Conservation (phyloP, 1,140 invertebrate genomes). For the Kradibia gibbosae region DNA sequence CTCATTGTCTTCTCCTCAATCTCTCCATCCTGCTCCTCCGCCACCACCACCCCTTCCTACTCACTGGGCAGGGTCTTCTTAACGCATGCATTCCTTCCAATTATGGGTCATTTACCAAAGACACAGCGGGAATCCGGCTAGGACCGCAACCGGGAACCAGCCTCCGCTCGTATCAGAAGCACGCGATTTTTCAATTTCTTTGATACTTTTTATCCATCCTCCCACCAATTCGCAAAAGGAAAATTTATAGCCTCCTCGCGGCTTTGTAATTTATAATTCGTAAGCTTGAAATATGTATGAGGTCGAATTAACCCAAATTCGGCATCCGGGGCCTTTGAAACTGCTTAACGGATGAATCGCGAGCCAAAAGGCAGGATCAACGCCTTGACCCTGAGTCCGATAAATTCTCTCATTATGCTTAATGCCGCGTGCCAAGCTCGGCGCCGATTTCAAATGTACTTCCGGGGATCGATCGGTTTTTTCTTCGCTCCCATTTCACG, state of each 20-base stretch:
- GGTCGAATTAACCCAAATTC: conserved; percentile 34
- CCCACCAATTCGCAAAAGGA: background rate
- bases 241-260: conserved; percentile 35
- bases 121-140: conserved; percentile 44
- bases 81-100: conserved; percentile 45
- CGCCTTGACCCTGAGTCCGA: no score
- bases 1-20: background rate
- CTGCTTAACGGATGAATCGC: background rate
- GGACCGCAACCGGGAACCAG: background rate
- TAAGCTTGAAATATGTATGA: conserved; percentile 9
- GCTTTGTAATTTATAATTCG: conserved; percentile 24
- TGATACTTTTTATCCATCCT: background rate
- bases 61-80: conserved; percentile 13
- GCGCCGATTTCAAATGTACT: background rate
- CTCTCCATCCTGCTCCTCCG: background rate
- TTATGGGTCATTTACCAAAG: conserved; percentile 53
- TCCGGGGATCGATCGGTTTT: background rate
- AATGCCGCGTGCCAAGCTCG: background rate
- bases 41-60: background rate
- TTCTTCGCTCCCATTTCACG: background rate
- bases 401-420: no score
- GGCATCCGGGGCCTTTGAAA: background rate
- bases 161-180: background rate
- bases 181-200: conserved; percentile 44
- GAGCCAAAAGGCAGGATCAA: background rate